Evolutionary conservation across 2,888 invertebrate genomes (phyloP).

Genomic region (Conus canariensis): DNA sequence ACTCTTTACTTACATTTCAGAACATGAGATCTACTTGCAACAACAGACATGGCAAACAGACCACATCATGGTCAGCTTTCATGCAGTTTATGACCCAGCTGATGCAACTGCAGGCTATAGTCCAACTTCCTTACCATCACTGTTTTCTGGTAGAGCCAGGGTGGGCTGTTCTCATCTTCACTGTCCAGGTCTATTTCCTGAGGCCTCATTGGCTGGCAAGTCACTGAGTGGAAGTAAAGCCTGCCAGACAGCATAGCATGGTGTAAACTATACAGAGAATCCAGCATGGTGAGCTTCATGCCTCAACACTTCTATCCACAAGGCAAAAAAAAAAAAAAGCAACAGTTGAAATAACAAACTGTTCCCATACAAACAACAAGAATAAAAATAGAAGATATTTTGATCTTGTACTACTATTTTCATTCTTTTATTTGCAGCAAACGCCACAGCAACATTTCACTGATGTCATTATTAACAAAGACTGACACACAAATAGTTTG

Average conservation of each 20-base stretch:
- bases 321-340: neutral
- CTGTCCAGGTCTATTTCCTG: conserved; percentile 96
- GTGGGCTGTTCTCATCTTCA: conserved; percentile 92
- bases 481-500: no score
- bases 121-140: conserved; percentile 66
- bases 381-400: no score
- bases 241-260: conserved; percentile 71
- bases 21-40: neutral
- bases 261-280: no score
- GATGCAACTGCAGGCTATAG: no score
- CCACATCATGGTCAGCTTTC: neutral
- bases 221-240: conserved; percentile 94
- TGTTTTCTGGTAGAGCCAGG: conserved; percentile 87
- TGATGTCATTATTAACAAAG: no score
- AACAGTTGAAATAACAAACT: neutral
- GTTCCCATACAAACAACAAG: no score
- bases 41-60: neutral
- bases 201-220: conserved; percentile 94
- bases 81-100: no score
- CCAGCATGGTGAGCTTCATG: no score
- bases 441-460: no score
- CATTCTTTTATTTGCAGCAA: no score
- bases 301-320: neutral
- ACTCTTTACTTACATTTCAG: no score
- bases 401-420: no score